These are phyloP conservation scores for Eudemis profundana DNA, from an alignment of 2,888 invertebrate species.

Conservation along the genomic window DNA sequence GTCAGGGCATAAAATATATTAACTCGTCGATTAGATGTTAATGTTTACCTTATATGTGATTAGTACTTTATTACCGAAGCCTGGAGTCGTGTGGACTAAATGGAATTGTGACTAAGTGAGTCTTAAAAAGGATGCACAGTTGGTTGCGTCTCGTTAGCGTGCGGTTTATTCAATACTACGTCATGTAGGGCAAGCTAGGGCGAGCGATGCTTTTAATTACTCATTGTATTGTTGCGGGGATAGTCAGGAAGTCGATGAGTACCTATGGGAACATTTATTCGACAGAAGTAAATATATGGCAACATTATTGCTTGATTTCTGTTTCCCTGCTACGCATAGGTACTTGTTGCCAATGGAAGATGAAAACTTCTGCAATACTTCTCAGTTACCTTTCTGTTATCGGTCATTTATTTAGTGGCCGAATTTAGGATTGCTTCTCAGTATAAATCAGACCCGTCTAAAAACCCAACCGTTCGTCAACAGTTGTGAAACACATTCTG, in stretches of 20 bases:
- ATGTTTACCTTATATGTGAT: slow-evolving; percentile 35
- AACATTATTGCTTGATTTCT: no score
- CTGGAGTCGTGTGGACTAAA: slow-evolving; percentile 33
- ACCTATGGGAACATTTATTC: no score
- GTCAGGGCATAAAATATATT: slow-evolving; percentile 4
- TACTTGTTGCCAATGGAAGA: no score
- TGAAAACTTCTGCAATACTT: no score
- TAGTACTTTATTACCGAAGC: slow-evolving; percentile 39
- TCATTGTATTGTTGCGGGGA: slow-evolving; percentile 28
- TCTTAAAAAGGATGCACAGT: slow-evolving; percentile 44
- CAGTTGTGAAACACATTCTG: no score
- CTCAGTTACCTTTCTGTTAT: no score
- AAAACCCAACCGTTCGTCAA: no score
- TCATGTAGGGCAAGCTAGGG: slow-evolving; percentile 21
- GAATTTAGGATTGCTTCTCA: no score
- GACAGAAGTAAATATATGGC: no score
- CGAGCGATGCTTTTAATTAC: slow-evolving; percentile 17
- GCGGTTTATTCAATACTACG: slow-evolving; percentile 30
- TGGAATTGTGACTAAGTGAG: slow-evolving; percentile 43
- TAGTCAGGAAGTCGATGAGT: background rate
- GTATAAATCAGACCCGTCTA: no score
- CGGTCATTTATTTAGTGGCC: no score
- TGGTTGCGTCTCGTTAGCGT: slow-evolving; percentile 33
- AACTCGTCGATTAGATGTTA: slow-evolving; percentile 9
- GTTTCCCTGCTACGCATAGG: no score